Conservation (phyloP, 1,140 invertebrate genomes). For the Zelostemma sp. region DNA sequence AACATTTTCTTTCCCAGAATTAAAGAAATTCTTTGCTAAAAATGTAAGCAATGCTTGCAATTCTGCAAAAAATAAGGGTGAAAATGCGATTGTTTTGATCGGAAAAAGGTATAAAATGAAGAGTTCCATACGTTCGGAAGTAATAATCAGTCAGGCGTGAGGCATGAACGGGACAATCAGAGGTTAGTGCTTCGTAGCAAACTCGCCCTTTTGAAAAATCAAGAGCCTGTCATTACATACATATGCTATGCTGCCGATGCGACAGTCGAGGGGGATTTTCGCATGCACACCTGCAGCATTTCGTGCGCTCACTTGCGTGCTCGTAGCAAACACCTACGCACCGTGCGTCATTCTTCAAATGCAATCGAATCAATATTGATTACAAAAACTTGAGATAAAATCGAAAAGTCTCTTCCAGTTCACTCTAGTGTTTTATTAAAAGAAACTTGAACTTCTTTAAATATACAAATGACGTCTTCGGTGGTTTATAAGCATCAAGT, state of each 20-base stretch:
- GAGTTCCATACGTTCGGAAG: background rate
- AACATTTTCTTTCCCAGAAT: too few species aligned
- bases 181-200: slow-evolving; percentile 50
- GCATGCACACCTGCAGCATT: slow-evolving; percentile 53
- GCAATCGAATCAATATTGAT: slow-evolving; percentile 33
- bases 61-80: too few species aligned
- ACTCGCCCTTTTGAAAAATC: slow-evolving; percentile 66
- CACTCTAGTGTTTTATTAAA: too few species aligned
- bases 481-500: too few species aligned
- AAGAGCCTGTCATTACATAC: slow-evolving; percentile 68
- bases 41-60: too few species aligned
- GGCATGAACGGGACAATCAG: slow-evolving; percentile 58
- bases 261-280: slow-evolving; percentile 39
- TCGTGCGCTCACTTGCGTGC: slow-evolving; percentile 34
- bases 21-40: too few species aligned
- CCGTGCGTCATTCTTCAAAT: slow-evolving; percentile 46
- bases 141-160: background rate
- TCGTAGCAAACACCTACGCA: slow-evolving; percentile 19
- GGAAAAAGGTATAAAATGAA: too few species aligned
- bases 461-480: too few species aligned
- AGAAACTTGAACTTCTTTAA: too few species aligned
- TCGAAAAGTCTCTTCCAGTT: background rate
- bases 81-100: too few species aligned
- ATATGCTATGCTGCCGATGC: slow-evolving; percentile 67
- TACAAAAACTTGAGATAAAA: background rate